Evolutionary conservation across 1,140 invertebrate species (phyloP), one percentile per base, ranked within the genome.

Genomic region (Charaxes varanes): DNA sequence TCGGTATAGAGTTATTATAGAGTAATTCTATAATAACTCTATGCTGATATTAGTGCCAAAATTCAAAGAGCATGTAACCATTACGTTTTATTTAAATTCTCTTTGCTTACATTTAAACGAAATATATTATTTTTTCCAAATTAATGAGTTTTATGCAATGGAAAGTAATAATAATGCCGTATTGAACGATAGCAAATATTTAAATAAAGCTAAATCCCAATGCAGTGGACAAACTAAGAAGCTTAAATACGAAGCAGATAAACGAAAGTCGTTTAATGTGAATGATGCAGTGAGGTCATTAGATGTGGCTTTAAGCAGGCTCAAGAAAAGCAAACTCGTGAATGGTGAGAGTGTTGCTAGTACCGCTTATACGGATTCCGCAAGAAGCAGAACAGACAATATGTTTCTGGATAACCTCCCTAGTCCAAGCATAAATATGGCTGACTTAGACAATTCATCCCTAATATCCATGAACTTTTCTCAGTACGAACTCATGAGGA

Each of bases 391-490:
- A 4, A 24, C 41, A n/a, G 11, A 45, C n/a, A 49, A 62, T 7
- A 56, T 68, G 41, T 62, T 65, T 22, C 44, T 65, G 14, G 62
- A 67, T 33, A 44, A 51, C 6, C 17, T 47, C 1, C 31, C 40
- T 55, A 43, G 12, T 46, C 43, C 30, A 45, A 34, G 22, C 42
- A 34, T 12, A 22, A 40, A 46, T 41, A 34, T 41, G 4, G 19
- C 18, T 16, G 49, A 58, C 6, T 27, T 48, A n/a, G 64, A 77
- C 7, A 72, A 63, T 27, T 37, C 50, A 3, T 79, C 74, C 0
- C 24, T 62, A 6, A 68, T 73, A 46, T 79, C 77, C 0, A 71
- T 70, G 57, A 70, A 82, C 44, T 79, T 82, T 38, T 82, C 78
- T 1, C 73, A 78, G 22, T 79, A 79, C 18, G 78, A 82, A 47